phyloP scores from a whole-genome alignment of 1,140 invertebrate species.

The Leptopilina clavipes region DNA sequence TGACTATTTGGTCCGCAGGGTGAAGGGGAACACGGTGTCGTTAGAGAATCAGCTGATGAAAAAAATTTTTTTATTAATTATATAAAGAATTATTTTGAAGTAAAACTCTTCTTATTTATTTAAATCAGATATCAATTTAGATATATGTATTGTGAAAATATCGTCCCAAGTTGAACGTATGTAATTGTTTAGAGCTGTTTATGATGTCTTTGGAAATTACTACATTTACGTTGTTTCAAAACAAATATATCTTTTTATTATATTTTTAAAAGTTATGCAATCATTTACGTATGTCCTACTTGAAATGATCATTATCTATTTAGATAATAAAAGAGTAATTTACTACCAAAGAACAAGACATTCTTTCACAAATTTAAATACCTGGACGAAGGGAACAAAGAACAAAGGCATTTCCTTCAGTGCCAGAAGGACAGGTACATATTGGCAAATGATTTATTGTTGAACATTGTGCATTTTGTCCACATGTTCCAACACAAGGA shows the following conservation, averaged over 20 bases:
- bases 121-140: background rate
- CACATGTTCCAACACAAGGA: slow-evolving; percentile 84
- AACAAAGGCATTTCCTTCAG: slow-evolving; percentile 83
- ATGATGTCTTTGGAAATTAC: no score
- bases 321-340: no score
- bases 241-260: no score
- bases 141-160: no score
- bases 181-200: no score
- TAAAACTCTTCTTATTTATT: background rate
- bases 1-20: slow-evolving; percentile 82
- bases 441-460: slow-evolving; percentile 85
- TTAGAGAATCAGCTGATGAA: background rate
- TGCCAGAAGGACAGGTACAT: slow-evolving; percentile 82
- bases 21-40: slow-evolving; percentile 71
- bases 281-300: no score
- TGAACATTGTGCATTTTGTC: slow-evolving; percentile 82
- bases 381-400: slow-evolving; percentile 71
- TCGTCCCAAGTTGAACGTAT: no score
- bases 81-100: background rate
- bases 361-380: slow-evolving; percentile 37
- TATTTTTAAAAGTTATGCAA: no score
- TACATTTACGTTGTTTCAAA: no score
- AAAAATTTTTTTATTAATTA: background rate
- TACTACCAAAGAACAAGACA: no score
- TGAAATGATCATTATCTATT: no score